Conservation (phyloP, 2,888 invertebrate species). For the Ormyrus nitidulus region DNA sequence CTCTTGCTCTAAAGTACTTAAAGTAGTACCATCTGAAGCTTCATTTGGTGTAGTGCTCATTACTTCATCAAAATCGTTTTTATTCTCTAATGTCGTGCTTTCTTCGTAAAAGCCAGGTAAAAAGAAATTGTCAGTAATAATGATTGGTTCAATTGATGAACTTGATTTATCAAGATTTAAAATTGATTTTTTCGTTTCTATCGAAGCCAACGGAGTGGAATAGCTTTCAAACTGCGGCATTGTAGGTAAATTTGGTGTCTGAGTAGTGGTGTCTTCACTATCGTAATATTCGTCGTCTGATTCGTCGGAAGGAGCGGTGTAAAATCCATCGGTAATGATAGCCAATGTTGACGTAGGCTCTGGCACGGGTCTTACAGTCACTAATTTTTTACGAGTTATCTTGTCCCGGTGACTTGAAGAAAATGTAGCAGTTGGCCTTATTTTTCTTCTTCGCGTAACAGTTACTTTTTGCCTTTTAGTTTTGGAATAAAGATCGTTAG, state of each 20-base stretch:
- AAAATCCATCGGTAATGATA: conserved; percentile 73
- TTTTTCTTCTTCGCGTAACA: conserved; percentile 70
- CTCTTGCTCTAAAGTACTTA: too few species aligned
- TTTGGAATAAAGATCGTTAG: conserved; percentile 39
- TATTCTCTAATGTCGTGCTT: conserved; percentile 52
- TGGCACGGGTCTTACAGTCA: conserved; percentile 68
- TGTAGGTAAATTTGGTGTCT: conserved; percentile 65
- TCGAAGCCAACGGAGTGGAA: conserved; percentile 51
- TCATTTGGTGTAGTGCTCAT: too few species aligned
- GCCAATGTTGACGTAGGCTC: conserved; percentile 68
- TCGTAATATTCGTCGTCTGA: conserved; percentile 63
- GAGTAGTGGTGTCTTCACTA: conserved; percentile 59
- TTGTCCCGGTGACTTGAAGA: conserved; percentile 58
- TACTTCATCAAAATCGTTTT: conserved; percentile 53
- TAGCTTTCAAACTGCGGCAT: conserved; percentile 61
- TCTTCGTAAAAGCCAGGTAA: conserved; percentile 64
- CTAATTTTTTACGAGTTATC: conserved; percentile 70
- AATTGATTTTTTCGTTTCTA: conserved; percentile 36
- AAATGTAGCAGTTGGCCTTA: conserved; percentile 63
- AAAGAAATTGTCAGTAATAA: conserved; percentile 73
- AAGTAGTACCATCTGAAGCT: too few species aligned
- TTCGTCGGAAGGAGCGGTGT: conserved; percentile 63
- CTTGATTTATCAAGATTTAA: conserved; percentile 15
- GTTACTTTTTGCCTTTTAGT: conserved; percentile 69
- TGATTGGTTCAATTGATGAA: conserved; percentile 63